These are phyloP conservation scores for Brachionus calyciflorus DNA, from an alignment of 1,140 invertebrate genomes.

Conservation along the genomic window DNA sequence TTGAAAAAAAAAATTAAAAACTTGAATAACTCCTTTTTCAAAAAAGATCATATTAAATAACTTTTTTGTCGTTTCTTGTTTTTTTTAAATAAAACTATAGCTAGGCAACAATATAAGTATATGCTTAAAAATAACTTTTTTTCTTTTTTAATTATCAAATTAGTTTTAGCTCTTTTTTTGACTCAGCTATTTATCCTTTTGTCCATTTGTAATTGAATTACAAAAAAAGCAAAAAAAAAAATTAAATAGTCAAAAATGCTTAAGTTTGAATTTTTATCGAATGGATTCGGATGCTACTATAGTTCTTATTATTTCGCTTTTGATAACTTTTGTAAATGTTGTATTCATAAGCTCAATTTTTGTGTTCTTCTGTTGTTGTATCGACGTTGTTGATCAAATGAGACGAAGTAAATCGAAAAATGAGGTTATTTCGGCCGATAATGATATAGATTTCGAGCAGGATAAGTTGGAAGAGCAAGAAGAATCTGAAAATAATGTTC, in stretches of 20 bases:
- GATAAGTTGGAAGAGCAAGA: background rate
- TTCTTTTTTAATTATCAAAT: constrained; percentile 30
- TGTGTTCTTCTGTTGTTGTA: constrained; percentile 30
- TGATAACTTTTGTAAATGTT: constrained; percentile 27
- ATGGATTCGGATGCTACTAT: constrained; percentile 32
- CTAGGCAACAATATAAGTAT: constrained; percentile 25
- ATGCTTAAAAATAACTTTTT: background rate
- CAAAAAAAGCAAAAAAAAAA: no score
- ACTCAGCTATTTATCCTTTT: no score
- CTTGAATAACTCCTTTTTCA: constrained; percentile 10
- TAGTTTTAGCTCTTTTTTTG: constrained; percentile 30
- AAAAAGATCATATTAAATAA: constrained; percentile 23
- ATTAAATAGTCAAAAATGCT: no score
- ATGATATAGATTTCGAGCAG: background rate
- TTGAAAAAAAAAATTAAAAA: background rate
- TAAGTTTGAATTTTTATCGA: background rate
- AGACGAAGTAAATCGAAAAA: background rate
- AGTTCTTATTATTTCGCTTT: constrained; percentile 6
- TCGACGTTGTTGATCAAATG: constrained; percentile 4
- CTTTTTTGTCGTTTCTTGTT: no score
- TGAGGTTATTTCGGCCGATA: background rate
- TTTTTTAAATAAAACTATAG: background rate
- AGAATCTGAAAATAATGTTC: background rate
- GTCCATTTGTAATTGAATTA: no score
- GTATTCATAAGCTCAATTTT: constrained; percentile 3